phyloP scores from a whole-genome alignment of 2,797 vertebrate species.

The Sebastes iracundus region DNA sequence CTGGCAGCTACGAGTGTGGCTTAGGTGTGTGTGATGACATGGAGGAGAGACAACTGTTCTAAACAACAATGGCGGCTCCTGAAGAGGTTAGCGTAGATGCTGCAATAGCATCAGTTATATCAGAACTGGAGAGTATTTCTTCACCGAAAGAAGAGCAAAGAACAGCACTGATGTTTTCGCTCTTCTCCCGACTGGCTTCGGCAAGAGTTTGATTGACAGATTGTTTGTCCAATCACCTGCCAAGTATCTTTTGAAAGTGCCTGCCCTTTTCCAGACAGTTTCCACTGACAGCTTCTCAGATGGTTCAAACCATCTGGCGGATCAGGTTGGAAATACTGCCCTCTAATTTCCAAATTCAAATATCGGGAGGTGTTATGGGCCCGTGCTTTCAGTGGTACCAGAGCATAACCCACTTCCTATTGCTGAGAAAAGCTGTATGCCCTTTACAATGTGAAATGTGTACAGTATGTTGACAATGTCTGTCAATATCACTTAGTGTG shows the following conservation, averaged over 20 bases:
- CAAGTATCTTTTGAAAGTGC: background rate
- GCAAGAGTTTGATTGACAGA: background rate
- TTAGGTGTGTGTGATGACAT: too few relatives aligned
- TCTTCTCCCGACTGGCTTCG: background rate
- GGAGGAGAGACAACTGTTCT: background rate
- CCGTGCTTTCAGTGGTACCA: background rate
- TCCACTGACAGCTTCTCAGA: background rate
- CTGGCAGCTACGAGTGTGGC: background rate
- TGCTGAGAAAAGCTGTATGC: slow-evolving; percentile 12
- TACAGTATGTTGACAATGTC: slow-evolving; percentile 32
- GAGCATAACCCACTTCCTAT: background rate
- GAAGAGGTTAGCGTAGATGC: background rate
- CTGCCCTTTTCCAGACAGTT: background rate
- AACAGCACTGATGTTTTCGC: background rate
- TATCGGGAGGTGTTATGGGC: background rate
- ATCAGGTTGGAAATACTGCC: background rate
- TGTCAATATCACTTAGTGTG: slow-evolving; percentile 38
- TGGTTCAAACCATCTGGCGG: background rate
- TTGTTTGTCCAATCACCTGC: background rate
- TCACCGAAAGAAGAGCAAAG: too few relatives aligned
- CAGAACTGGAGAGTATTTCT: too few relatives aligned
- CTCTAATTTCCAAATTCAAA: background rate
- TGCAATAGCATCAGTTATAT: background rate
- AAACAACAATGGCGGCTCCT: background rate
- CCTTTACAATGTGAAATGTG: slow-evolving; percentile 37